Evolutionary conservation across 2,888 invertebrate genomes (phyloP).

Genomic region (Drosophila villosipedis): DNA sequence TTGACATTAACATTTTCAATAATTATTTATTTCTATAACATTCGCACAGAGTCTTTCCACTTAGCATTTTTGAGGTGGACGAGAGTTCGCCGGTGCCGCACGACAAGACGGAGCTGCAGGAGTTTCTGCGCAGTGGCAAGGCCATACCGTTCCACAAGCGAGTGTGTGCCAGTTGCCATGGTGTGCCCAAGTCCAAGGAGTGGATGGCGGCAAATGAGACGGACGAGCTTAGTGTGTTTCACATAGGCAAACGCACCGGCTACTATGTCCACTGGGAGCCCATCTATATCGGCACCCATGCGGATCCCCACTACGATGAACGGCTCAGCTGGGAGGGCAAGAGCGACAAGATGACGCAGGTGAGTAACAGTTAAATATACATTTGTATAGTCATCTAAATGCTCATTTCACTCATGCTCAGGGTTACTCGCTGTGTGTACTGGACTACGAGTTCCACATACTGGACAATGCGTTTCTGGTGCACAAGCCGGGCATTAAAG

Average conservation of each 20-base stretch:
- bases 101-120: constrained; percentile 90
- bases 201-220: constrained; percentile 92
- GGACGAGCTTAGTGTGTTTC: constrained; percentile 90
- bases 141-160: constrained; percentile 97
- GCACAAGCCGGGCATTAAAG: constrained; percentile 96
- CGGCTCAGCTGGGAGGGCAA: constrained; percentile 97
- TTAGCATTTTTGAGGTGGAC: constrained; percentile 95
- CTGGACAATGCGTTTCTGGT: constrained; percentile 96
- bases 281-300: constrained; percentile 95
- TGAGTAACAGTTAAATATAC: constrained; percentile 80
- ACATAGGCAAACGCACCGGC: constrained; percentile 92
- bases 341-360: constrained; percentile 98
- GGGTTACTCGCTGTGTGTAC: constrained; percentile 95
- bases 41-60: constrained; percentile 91
- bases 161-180: constrained; percentile 95
- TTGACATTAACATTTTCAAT: background rate
- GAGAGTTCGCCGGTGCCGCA: constrained; percentile 88
- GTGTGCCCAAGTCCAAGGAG: constrained; percentile 93
- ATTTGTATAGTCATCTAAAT: background rate
- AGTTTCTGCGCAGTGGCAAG: constrained; percentile 90
- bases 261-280: constrained; percentile 96
- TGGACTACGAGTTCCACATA: constrained; percentile 96
- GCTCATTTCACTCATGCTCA: constrained; percentile 84
- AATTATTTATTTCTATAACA: background rate
- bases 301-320: constrained; percentile 95